Base-by-base conservation (phyloP, 2,113 vertebrate genomes). In the Empidonax traillii region DNA sequence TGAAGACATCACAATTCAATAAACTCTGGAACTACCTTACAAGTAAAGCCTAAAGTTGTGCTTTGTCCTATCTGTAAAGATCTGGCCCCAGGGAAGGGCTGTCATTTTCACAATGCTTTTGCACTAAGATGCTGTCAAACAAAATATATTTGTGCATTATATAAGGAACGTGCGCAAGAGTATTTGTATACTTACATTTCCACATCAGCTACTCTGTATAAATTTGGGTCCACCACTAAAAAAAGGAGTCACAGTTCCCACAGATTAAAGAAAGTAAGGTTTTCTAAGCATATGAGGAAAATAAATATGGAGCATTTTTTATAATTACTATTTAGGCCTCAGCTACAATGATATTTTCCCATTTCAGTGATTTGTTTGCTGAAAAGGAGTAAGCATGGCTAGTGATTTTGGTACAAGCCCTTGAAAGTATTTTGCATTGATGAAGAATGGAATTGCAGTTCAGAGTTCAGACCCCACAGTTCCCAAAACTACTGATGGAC, bases 121-220 rank as follows among this genome's bases (percentile, higher is more conserved):
- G 61, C 44, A 68, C 53, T 76, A 56, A 46, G 62, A 68, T 73
- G 44, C 58, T 85, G 69, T 82, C 84, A 87, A 89, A 85, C 53
- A 89, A 79, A 89, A 95, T 75, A n/a, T 65, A 76, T 90, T 76
- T 51, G 28, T 82, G 23, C 82, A 58, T 90, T 88, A 80, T n/a
- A 56, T 66, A 92, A 88, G 37, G 21, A 92, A 83, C 0, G 0
- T 49, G 47, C 9, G 2, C 44, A 86, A 59, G 49, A 75, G 3
- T 63, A 39, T 82, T 49, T 76, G 27, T 72, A 27, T 47, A 62
- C 30, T 85, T 59, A 14, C 6, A 72, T 49, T 82, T 90, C 56
- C 35, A 56, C 0, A 0, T 68, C 82, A 85, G 47, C 62, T 65
- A 47, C 37, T 68, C 43, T 25, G 16, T 39, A 44, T 1, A 7